A percentile compares a stretch with the other conserved stretches of the same genome.
Conservation (phyloP, 2,888 invertebrate species). For the Odontocerum albicorne region DNA sequence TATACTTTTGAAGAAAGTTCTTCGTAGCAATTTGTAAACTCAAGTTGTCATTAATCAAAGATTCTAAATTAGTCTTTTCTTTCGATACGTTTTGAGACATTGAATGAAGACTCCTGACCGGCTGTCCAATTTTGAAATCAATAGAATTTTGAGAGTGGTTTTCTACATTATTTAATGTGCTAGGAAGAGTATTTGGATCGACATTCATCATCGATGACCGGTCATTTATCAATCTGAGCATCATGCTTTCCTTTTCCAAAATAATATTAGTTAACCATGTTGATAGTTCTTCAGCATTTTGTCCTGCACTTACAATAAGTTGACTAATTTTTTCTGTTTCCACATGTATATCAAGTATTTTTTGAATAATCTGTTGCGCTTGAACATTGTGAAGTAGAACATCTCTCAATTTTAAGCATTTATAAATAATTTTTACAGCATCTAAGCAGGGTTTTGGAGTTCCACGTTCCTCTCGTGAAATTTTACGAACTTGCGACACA, state of each 20-base stretch:
- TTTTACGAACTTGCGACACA: conserved; percentile 49
- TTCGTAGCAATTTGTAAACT: conserved; percentile 34
- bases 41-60: conserved; percentile 52
- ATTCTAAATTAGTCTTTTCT: conserved; percentile 46
- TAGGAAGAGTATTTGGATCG: conserved; percentile 3
- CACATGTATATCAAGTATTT: conserved; percentile 49
- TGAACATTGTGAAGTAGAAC: conserved; percentile 51
- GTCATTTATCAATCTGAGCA: conserved; percentile 50
- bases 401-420: conserved; percentile 57
- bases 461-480: conserved; percentile 48
- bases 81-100: conserved; percentile 40
- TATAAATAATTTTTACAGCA: conserved; percentile 59
- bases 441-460: conserved; percentile 52
- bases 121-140: conserved; percentile 53
- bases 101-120: conserved; percentile 46
- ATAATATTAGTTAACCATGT: conserved; percentile 43
- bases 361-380: conserved; percentile 50
- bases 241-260: conserved; percentile 48
- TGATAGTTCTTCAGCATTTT: conserved; percentile 47
- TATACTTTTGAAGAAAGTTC: conserved; percentile 19
- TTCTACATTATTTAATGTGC: conserved; percentile 30
- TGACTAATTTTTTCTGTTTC: conserved; percentile 52
- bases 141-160: conserved; percentile 40
- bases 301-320: conserved; percentile 47
- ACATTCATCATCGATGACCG: not conserved